A percentile compares a stretch with the other conserved stretches of the same genome.
Evolutionary conservation across 2,797 vertebrate species (phyloP).

Genomic region (Tolypeutes matacus): DNA sequence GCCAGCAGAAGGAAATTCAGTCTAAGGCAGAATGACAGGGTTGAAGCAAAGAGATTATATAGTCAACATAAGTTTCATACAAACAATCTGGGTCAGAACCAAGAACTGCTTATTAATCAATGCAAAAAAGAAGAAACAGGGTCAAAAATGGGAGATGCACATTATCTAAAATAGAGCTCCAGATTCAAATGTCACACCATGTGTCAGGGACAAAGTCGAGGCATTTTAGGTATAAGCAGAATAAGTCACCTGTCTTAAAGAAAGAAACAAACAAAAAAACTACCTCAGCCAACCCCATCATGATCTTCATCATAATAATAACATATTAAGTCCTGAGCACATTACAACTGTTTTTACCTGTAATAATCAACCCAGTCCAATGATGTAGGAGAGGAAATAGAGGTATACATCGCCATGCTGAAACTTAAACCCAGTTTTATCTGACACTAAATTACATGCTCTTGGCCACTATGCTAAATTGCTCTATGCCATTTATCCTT

Average conservation of each 20-base stretch:
- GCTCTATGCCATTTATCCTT: conserved; percentile 40
- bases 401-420: background rate
- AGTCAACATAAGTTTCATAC: conserved; percentile 72
- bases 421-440: background rate
- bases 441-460: background rate
- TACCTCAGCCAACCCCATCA: background rate
- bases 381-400: background rate
- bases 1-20: conserved; percentile 26
- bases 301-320: background rate
- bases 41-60: conserved; percentile 45
- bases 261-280: background rate
- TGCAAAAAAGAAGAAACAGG: conserved; percentile 66
- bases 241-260: background rate
- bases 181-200: conserved; percentile 29
- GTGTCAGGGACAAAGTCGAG: conserved; percentile 24
- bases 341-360: background rate
- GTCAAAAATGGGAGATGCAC: conserved; percentile 53
- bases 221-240: background rate
- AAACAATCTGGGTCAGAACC: conserved; percentile 72
- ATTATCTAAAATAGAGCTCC: conserved; percentile 54
- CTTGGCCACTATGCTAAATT: background rate
- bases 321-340: background rate
- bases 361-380: background rate
- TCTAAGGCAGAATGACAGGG: conserved; percentile 36
- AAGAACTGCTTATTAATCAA: conserved; percentile 65